Evolutionary conservation across 2,888 invertebrate species (phyloP).

Genomic region (Eledona agricola): DNA sequence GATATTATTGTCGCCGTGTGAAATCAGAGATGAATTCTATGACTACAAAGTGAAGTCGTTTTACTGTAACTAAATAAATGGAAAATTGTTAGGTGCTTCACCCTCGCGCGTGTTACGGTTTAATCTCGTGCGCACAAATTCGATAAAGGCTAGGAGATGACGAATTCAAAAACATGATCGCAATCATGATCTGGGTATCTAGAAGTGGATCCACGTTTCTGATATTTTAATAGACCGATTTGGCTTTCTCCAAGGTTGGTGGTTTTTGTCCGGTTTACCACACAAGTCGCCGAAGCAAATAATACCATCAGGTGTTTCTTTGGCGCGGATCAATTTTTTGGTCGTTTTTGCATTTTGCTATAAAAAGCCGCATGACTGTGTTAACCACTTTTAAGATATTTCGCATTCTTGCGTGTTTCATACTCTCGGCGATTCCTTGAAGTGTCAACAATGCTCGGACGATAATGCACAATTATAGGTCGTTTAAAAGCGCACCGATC

Average conservation of each 20-base stretch:
- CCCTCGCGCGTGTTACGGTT: slow-evolving; percentile 27
- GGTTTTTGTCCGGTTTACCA: slow-evolving; percentile 33
- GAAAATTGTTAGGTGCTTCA: slow-evolving; percentile 46
- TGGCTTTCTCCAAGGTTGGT: slow-evolving; percentile 21
- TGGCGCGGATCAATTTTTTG: slow-evolving; percentile 26
- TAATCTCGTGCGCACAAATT: slow-evolving; percentile 31
- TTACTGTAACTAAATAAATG: slow-evolving; percentile 57
- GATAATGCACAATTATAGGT: slow-evolving; percentile 26
- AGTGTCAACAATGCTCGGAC: slow-evolving; percentile 32
- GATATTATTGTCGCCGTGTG: slow-evolving; percentile 61
- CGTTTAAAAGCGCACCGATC: slow-evolving; percentile 25
- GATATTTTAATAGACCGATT: slow-evolving; percentile 16
- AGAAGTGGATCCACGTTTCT: slow-evolving; percentile 6
- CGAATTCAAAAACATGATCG: too few relatives aligned
- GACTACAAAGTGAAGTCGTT: slow-evolving; percentile 58
- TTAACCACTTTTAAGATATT: slow-evolving; percentile 30
- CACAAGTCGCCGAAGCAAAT: slow-evolving; percentile 36
- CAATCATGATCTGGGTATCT: too few relatives aligned
- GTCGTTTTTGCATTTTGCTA: slow-evolving; percentile 22
- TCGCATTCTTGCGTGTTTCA: slow-evolving; percentile 30
- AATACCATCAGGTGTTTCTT: slow-evolving; percentile 34
- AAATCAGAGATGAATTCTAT: slow-evolving; percentile 59
- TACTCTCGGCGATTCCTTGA: slow-evolving; percentile 29
- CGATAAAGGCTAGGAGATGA: too few relatives aligned
- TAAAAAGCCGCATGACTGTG: slow-evolving; percentile 29